Evolutionary conservation across 2,888 invertebrate species (phyloP).

Genomic region (Scaeva pyrastri): DNA sequence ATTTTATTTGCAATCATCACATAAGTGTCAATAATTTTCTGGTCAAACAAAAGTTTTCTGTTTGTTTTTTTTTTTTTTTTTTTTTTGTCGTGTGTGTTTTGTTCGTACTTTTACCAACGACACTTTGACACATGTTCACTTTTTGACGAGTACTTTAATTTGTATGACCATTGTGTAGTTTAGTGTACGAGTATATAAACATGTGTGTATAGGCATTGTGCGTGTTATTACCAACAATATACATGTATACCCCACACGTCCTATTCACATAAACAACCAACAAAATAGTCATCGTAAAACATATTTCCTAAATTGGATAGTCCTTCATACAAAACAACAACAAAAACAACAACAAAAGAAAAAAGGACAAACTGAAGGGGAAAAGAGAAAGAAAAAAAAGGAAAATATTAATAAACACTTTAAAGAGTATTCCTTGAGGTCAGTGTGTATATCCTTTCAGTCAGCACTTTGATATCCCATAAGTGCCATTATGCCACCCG

Average conservation of each 20-base stretch:
- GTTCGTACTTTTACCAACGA: constrained; percentile 3
- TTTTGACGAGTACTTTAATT: constrained; percentile 23
- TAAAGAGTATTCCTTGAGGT: constrained; percentile 31
- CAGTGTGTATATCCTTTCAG: constrained; percentile 12
- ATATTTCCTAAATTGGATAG: constrained; percentile 28
- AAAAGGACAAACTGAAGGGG: background rate
- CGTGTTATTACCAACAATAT: constrained; percentile 18
- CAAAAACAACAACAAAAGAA: background rate
- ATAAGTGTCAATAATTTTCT: constrained; percentile 29
- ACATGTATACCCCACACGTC: constrained; percentile 6
- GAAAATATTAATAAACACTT: constrained; percentile 57
- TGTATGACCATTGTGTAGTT: background rate
- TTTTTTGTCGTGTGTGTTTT: background rate
- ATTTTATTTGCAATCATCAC: constrained; percentile 24
- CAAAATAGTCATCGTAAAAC: constrained; percentile 36
- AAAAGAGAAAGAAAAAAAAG: background rate
- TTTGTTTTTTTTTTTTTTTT: background rate
- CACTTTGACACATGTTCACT: constrained; percentile 32
- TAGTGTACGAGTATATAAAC: background rate
- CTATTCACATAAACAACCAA: constrained; percentile 19
- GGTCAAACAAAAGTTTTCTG: constrained; percentile 17
- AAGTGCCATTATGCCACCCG: constrained; percentile 36
- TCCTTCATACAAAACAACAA: constrained; percentile 14
- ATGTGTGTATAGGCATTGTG: background rate
- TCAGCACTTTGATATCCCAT: constrained; percentile 36